These are phyloP conservation scores for Porites evermanni DNA, from an alignment of 92 coral and sea anemone species.

Conservation along the genomic window DNA sequence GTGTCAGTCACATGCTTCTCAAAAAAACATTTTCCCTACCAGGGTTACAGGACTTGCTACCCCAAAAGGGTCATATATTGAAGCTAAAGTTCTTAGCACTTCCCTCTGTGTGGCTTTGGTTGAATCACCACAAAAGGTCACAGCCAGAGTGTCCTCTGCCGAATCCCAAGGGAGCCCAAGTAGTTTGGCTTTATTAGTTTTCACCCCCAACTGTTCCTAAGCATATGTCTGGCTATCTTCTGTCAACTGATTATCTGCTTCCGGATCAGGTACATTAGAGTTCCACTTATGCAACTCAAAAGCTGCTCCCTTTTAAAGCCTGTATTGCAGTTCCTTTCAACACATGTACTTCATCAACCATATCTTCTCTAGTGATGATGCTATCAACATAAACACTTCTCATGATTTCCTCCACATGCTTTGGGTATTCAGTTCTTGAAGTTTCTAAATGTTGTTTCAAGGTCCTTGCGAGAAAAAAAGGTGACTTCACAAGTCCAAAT, in stretches of 20 bases:
- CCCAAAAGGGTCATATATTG: too few relatives aligned
- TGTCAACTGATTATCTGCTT: too few relatives aligned
- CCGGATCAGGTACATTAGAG: too few relatives aligned
- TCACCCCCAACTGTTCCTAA: conserved; percentile 16
- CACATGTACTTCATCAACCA: too few relatives aligned
- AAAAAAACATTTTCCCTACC: neutral
- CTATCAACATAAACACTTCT: too few relatives aligned
- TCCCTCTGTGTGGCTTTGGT: too few relatives aligned
- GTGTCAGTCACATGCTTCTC: conserved; percentile 26
- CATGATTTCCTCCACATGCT: conserved; percentile 13
- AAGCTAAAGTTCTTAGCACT: neutral
- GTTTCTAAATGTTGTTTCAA: conserved; percentile 33
- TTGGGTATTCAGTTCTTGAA: conserved; percentile 39
- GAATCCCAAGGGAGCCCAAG: conserved; percentile 38
- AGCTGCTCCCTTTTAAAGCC: conserved; percentile 43
- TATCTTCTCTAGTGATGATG: too few relatives aligned
- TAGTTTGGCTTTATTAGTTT: too few relatives aligned
- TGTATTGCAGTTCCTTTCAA: too few relatives aligned
- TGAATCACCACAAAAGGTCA: conserved; percentile 24
- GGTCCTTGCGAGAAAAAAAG: conserved; percentile 46
- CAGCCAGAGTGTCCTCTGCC: conserved; percentile 36
- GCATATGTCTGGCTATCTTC: neutral
- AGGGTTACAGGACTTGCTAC: neutral
- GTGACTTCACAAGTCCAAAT: conserved; percentile 61
- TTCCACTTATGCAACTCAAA: conserved; percentile 52